These are phyloP conservation scores for Caenorhabditis imperialis DNA, from an alignment of 2,888 invertebrate genomes.

Conservation along the genomic window DNA sequence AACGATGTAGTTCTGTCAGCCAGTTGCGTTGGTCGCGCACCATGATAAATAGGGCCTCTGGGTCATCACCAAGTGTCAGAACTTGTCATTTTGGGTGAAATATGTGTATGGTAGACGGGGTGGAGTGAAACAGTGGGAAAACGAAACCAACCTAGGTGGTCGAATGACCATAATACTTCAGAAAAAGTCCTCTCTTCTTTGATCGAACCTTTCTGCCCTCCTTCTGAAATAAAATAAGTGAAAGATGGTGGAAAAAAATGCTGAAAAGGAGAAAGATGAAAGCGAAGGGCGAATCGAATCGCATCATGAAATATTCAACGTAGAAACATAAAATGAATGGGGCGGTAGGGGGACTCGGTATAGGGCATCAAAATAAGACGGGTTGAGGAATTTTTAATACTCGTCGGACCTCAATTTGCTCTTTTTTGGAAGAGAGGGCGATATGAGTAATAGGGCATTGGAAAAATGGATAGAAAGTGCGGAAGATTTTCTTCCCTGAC, in stretches of 20 bases:
- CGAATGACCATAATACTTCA: constrained; percentile 54
- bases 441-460: constrained; percentile 37
- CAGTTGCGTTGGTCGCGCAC: constrained; percentile 15
- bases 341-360: constrained; percentile 3
- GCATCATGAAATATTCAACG: constrained; percentile 48
- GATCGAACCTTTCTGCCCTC: constrained; percentile 41
- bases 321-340: constrained; percentile 47
- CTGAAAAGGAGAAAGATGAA: constrained; percentile 8
- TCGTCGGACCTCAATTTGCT: constrained; percentile 8
- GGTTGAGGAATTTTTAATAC: constrained; percentile 32
- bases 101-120: constrained; percentile 29
- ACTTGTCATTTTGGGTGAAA: constrained; percentile 48
- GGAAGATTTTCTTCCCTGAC: too few species aligned
- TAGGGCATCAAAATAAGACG: constrained; percentile 21
- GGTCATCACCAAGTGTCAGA: constrained; percentile 45
- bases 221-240: constrained; percentile 33
- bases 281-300: constrained; percentile 12
- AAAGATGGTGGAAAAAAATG: constrained; percentile 3
- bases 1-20: constrained; percentile 27
- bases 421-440: constrained; percentile 10
- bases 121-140: constrained; percentile 3
- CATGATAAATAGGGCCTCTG: constrained; percentile 51
- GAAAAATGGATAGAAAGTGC: constrained; percentile 24
- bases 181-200: constrained; percentile 26
- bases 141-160: constrained; percentile 54